Evolutionary conservation across 2,888 invertebrate genomes (phyloP).

Genomic region (Hyles lineata): DNA sequence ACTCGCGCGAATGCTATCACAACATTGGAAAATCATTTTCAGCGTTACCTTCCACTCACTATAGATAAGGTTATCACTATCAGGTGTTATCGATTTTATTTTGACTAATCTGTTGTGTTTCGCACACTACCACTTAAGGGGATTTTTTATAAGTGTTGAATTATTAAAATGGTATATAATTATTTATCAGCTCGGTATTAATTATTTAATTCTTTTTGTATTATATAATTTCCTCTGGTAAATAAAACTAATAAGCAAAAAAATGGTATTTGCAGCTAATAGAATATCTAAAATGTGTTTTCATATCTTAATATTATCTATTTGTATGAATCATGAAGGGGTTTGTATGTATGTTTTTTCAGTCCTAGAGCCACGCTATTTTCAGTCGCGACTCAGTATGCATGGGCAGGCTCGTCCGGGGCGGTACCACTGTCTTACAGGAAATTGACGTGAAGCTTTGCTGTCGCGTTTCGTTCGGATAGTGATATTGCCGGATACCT

Average conservation of each 20-base stretch:
- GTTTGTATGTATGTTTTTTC: no score
- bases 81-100: slow-evolving; percentile 68
- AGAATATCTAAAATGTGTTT: background rate
- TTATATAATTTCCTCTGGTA: no score
- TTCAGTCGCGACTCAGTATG: no score
- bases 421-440: no score
- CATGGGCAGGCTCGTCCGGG: no score
- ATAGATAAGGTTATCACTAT: slow-evolving; percentile 69
- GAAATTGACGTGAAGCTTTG: no score
- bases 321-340: no score
- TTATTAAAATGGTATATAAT: background rate
- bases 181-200: background rate
- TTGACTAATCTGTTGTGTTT: slow-evolving; percentile 59
- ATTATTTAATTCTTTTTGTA: background rate
- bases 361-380: no score
- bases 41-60: slow-evolving; percentile 34
- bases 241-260: no score
- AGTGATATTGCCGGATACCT: no score
- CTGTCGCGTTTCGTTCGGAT: no score
- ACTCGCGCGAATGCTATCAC: slow-evolving; percentile 15
- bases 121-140: slow-evolving; percentile 40
- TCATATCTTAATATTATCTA: no score
- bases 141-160: slow-evolving; percentile 36
- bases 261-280: background rate
- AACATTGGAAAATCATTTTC: slow-evolving; percentile 48